Evolutionary conservation across 53 echinoderm and acorn worm genomes (phyloP).

Genomic region (Temnopleurus reevesii): DNA sequence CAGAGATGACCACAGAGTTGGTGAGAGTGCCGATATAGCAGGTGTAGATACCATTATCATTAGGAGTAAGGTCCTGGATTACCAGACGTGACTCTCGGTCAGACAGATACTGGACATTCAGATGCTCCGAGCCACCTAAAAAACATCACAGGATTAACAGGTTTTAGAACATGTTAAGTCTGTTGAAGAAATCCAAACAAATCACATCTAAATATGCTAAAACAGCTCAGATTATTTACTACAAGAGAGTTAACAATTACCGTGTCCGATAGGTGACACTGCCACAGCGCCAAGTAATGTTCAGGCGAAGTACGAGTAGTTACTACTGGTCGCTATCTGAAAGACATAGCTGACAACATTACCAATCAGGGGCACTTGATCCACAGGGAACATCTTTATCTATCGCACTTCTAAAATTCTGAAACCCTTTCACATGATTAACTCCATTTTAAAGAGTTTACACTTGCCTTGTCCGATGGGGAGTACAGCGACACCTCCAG

Average conservation of each 20-base stretch:
- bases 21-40: constrained; percentile 77
- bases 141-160: too few species aligned
- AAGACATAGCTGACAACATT: constrained; percentile 68
- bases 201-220: too few species aligned
- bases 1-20: constrained; percentile 71
- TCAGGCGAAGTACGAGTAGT: constrained; percentile 70
- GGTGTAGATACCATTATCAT: constrained; percentile 80
- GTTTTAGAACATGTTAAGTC: too few species aligned
- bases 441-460: background rate
- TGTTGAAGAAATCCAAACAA: too few species aligned
- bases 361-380: constrained; percentile 56
- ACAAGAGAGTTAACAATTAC: too few species aligned
- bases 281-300: constrained; percentile 60
- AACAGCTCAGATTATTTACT: too few species aligned
- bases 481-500: constrained; percentile 58
- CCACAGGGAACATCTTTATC: too few species aligned
- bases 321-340: constrained; percentile 59
- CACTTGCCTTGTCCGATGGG: constrained; percentile 65
- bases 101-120: constrained; percentile 64
- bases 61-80: constrained; percentile 62
- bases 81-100: constrained; percentile 64
- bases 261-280: constrained; percentile 59
- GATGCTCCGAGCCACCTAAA: constrained; percentile 38
- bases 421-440: too few species aligned
- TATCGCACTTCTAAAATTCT: too few species aligned